Evolutionary conservation across 2,888 invertebrate species (phyloP).

Genomic region (Pandemis heparana): DNA sequence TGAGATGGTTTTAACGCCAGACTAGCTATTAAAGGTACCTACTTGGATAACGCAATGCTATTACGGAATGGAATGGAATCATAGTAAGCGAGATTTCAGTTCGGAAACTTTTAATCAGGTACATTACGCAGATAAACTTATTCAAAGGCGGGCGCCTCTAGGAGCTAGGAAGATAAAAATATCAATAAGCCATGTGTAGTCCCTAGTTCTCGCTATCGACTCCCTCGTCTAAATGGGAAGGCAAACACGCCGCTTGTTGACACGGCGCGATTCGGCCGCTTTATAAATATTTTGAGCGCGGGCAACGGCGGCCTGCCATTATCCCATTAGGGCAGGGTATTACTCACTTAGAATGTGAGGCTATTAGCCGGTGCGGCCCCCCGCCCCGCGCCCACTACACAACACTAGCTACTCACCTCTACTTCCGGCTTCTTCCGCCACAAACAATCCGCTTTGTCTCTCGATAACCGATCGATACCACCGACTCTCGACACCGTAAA

Average conservation of each 20-base stretch:
- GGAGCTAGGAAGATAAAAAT: constrained; percentile 13
- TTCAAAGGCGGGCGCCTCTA: not conserved
- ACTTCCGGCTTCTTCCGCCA: constrained; percentile 56
- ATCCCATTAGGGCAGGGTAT: constrained; percentile 82
- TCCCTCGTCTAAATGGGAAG: constrained; percentile 72
- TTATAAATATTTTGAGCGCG: constrained; percentile 80
- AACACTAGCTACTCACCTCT: constrained; percentile 66
- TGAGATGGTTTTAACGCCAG: too few species aligned
- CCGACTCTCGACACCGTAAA: constrained; percentile 79
- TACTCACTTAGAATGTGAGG: constrained; percentile 78
- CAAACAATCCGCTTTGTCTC: constrained; percentile 78
- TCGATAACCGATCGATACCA: constrained; percentile 79
- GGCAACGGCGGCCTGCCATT: constrained; percentile 67
- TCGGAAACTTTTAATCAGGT: not conserved
- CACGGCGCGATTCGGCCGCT: constrained; percentile 75
- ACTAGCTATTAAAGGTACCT: too few species aligned
- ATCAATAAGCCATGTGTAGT: constrained; percentile 24
- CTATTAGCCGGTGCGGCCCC: constrained; percentile 65
- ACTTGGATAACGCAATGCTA: too few species aligned
- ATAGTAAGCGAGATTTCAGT: not conserved
- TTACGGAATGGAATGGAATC: too few species aligned
- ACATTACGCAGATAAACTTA: not conserved
- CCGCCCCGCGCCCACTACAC: constrained; percentile 49
- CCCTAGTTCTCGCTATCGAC: constrained; percentile 61
- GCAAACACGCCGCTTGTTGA: constrained; percentile 79